These are phyloP conservation scores for Atherinosoma microstoma DNA, from an alignment of 2,797 vertebrate species.

Conservation along the genomic window DNA sequence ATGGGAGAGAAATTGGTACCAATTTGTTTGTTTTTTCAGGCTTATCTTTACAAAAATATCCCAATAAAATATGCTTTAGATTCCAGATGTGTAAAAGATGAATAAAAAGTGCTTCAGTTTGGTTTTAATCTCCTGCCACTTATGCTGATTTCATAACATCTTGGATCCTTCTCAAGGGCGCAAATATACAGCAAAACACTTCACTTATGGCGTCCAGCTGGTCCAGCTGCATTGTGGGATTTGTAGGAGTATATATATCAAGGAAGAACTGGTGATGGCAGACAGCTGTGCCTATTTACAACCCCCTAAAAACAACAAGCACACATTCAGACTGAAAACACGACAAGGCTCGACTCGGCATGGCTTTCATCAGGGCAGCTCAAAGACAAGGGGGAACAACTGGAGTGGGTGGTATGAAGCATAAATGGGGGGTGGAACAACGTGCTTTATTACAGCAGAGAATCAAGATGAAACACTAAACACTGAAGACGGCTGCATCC, in stretches of 20 bases:
- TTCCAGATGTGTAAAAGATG: conserved; percentile 35
- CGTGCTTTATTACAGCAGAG: conserved; percentile 70
- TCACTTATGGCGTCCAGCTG: conserved; percentile 75
- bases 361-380: conserved; percentile 61
- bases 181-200: conserved; percentile 47
- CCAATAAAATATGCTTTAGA: conserved; percentile 25
- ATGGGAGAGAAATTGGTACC: conserved; percentile 30
- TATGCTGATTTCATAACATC: conserved; percentile 36
- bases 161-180: conserved; percentile 38
- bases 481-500: conserved; percentile 68
- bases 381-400: conserved; percentile 56
- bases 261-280: conserved; percentile 57
- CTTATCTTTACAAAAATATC: conserved; percentile 4
- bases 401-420: conserved; percentile 62
- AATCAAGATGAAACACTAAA: conserved; percentile 74
- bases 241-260: conserved; percentile 75
- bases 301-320: conserved; percentile 71
- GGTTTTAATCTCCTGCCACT: conserved; percentile 22
- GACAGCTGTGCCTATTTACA: conserved; percentile 83
- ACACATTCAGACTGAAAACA: conserved; percentile 66
- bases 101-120: conserved; percentile 22
- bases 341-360: conserved; percentile 29
- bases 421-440: conserved; percentile 61
- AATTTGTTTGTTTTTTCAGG: conserved; percentile 26
- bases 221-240: conserved; percentile 69